Conservation (phyloP, 2,888 invertebrate species). For the Drosophila emarginata region DNA sequence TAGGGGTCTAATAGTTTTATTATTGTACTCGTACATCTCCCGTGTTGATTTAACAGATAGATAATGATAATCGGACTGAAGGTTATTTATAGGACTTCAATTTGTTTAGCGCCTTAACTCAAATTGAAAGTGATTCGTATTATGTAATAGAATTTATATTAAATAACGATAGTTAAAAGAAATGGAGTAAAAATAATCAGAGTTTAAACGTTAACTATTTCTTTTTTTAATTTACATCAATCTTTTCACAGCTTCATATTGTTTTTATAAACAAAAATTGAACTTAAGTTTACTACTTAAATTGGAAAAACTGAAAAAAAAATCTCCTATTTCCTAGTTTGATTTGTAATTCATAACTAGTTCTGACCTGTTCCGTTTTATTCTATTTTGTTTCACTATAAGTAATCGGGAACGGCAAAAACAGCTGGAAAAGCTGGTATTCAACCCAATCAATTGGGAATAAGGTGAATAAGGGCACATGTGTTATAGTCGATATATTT, state of each 20-base stretch:
- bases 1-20: slow-evolving; percentile 4
- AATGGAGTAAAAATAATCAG: neutral
- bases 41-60: neutral
- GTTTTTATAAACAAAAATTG: no score
- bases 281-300: no score
- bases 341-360: neutral
- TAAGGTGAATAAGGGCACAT: neutral
- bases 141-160: neutral
- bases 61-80: neutral
- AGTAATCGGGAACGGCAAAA: no score
- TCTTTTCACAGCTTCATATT: no score
- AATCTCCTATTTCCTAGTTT: neutral
- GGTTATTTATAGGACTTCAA: neutral
- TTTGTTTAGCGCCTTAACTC: neutral
- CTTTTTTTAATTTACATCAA: no score
- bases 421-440: no score
- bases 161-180: neutral
- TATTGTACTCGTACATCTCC: slow-evolving; percentile 1
- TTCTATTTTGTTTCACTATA: no score
- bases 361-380: neutral
- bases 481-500: no score
- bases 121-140: neutral
- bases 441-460: no score
- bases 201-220: no score
- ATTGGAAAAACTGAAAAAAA: no score